Conservation (phyloP, 2,113 vertebrate genomes). For the Chloebia gouldiae region DNA sequence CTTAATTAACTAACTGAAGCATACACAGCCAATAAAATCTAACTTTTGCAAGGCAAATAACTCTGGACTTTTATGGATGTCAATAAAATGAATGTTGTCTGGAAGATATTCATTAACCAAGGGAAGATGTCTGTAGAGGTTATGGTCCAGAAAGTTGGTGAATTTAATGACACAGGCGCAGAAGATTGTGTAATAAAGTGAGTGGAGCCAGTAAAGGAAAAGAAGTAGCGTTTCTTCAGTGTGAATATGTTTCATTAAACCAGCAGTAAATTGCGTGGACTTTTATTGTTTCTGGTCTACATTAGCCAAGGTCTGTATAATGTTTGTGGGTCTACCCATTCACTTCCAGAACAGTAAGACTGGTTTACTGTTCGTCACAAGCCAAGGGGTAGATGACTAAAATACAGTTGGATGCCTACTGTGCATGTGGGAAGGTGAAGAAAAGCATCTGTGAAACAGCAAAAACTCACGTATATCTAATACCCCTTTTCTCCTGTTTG, state of each 20-base stretch:
- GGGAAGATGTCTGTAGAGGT: slow-evolving; percentile 2
- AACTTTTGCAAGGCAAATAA: slow-evolving; percentile 27
- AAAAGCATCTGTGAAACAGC: not conserved
- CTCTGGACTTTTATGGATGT: not conserved
- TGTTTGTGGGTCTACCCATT: not conserved
- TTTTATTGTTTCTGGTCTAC: slow-evolving; percentile 2
- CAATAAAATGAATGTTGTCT: slow-evolving; percentile 21
- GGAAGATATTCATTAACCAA: not conserved
- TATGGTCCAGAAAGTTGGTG: slow-evolving; percentile 42
- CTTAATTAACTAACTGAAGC: slow-evolving; percentile 26
- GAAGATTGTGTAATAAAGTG: not conserved
- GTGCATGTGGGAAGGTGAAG: not conserved
- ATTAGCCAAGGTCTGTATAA: not conserved
- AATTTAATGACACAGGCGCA: not conserved
- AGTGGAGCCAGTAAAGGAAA: not conserved
- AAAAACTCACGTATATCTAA: not conserved
- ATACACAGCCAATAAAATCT: not conserved
- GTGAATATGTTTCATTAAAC: slow-evolving; percentile 33
- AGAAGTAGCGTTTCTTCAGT: not conserved
- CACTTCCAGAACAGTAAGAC: not conserved
- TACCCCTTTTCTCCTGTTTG: not conserved
- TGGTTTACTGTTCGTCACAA: not conserved
- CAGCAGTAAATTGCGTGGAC: not conserved
- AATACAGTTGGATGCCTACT: not conserved
- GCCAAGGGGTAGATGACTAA: not conserved